A percentile compares a stretch with the other conserved stretches of the same genome.
Evolutionary conservation across 2,113 vertebrate genomes (phyloP).

Genomic region (Microcebus jonahi): DNA sequence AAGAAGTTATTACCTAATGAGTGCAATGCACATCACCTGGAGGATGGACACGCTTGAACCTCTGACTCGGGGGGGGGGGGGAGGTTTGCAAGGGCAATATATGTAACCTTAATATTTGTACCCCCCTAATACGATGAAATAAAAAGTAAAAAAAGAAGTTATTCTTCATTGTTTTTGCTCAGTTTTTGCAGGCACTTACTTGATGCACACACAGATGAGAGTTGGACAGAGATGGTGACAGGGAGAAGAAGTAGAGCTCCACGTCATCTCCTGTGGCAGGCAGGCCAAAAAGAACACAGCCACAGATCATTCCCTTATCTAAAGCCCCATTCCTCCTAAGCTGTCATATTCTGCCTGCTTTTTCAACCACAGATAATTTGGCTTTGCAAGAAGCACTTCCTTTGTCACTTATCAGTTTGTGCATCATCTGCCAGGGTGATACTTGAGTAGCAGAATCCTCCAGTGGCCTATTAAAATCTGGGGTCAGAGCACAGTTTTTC

Average conservation of each 20-base stretch:
- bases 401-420: slow-evolving; percentile 51
- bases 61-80: too few species aligned
- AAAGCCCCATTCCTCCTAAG: background rate
- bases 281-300: background rate
- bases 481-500: background rate
- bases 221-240: background rate
- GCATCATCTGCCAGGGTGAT: background rate
- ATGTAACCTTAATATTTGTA: too few species aligned
- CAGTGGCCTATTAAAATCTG: slow-evolving; percentile 39
- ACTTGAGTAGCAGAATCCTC: background rate
- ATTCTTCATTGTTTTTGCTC: background rate
- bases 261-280: background rate
- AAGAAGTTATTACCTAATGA: too few species aligned
- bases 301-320: slow-evolving; percentile 23
- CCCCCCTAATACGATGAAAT: too few species aligned
- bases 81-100: too few species aligned
- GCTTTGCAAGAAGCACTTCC: background rate
- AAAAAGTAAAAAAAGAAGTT: background rate
- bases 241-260: background rate
- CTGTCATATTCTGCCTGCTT: background rate
- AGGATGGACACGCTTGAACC: too few species aligned
- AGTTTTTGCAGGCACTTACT: background rate
- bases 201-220: background rate
- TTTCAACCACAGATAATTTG: slow-evolving; percentile 10
- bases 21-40: too few species aligned